These are phyloP conservation scores for Microcebus jonahi DNA, from an alignment of 2,113 vertebrate genomes.

Conservation along the genomic window DNA sequence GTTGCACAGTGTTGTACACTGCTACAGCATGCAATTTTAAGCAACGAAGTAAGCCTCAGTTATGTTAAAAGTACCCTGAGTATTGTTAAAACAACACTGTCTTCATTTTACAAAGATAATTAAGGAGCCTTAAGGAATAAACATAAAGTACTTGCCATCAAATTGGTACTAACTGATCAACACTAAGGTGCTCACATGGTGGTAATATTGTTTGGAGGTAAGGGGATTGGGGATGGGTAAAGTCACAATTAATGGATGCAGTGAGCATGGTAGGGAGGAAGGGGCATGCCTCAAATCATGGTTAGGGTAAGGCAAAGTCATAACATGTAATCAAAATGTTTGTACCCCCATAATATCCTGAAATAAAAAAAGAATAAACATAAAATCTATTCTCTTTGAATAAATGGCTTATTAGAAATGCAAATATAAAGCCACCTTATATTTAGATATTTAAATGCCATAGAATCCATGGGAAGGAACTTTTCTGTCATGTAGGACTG, in stretches of 20 bases:
- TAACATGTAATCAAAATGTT: too few relatives aligned
- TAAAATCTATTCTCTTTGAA: neutral
- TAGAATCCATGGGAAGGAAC: neutral
- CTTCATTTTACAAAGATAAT: neutral
- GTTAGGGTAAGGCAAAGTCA: too few relatives aligned
- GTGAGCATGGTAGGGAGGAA: too few relatives aligned
- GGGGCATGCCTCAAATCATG: too few relatives aligned
- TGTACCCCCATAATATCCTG: too few relatives aligned
- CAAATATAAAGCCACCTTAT: neutral
- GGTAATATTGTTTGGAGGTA: too few relatives aligned
- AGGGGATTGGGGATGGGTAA: too few relatives aligned
- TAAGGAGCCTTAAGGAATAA: neutral
- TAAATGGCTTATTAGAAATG: neutral
- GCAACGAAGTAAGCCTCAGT: neutral
- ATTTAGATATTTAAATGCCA: neutral
- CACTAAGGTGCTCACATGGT: too few relatives aligned
- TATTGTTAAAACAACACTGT: neutral
- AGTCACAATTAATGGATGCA: too few relatives aligned
- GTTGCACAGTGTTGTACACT: rapidly evolving
- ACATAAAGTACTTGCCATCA: neutral
- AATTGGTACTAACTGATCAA: too few relatives aligned
- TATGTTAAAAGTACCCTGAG: neutral
- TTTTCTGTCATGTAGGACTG: neutral
- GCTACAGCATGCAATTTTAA: neutral
- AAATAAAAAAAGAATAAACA: too few relatives aligned